Percentiles rank a stretch among this genome's conserved stretches.
Evolutionary conservation across 2,888 invertebrate species (phyloP).

Genomic region (Volucella inflata): DNA sequence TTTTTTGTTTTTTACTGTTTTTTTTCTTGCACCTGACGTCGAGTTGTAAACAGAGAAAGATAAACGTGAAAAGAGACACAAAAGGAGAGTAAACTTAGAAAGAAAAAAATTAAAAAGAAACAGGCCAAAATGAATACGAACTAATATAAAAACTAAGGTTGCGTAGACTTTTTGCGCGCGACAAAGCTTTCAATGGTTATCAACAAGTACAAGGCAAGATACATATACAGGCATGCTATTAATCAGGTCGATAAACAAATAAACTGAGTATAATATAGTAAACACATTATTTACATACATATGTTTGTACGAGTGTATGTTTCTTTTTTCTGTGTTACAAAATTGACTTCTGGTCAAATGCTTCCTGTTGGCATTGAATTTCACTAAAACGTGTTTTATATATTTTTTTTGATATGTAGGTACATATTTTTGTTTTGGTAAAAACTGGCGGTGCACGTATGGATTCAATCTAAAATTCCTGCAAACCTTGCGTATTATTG

Average conservation of each 20-base stretch:
- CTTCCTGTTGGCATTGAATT: slow-evolving; percentile 13
- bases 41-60: slow-evolving; percentile 44
- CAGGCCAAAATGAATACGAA: slow-evolving; percentile 7
- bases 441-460: too few relatives aligned
- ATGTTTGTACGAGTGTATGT: too few relatives aligned
- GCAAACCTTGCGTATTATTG: too few relatives aligned
- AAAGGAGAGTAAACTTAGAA: slow-evolving; percentile 17
- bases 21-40: slow-evolving; percentile 51
- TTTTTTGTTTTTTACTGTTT: slow-evolving; percentile 30
- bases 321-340: neutral
- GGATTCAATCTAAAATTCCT: too few relatives aligned
- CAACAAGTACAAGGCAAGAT: slow-evolving; percentile 32
- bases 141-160: slow-evolving; percentile 22
- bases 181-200: slow-evolving; percentile 6
- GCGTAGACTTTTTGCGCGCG: slow-evolving; percentile 35
- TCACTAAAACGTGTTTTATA: neutral
- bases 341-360: neutral
- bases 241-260: neutral
- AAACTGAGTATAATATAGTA: neutral
- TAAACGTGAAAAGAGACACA: slow-evolving; percentile 9
- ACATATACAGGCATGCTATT: neutral
- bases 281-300: too few relatives aligned
- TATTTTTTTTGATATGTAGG: too few relatives aligned
- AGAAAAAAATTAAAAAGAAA: neutral
- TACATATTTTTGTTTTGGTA: too few relatives aligned